phyloP scores from a whole-genome alignment of 2,797 vertebrate species.

The Botia almorhae region DNA sequence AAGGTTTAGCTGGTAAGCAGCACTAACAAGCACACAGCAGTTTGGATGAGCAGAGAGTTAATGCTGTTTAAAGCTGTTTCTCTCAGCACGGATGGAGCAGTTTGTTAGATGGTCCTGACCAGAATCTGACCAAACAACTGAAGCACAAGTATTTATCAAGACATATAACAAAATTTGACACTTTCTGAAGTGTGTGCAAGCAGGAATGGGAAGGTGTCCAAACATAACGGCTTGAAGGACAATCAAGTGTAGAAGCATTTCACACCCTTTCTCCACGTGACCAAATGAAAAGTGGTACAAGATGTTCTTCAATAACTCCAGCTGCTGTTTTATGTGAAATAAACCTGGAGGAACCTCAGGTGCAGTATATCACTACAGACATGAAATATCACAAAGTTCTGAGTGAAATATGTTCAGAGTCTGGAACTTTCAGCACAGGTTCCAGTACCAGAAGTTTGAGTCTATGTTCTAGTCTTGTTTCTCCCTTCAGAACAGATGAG shows the following conservation, averaged over 20 bases:
- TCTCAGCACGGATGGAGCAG: neutral
- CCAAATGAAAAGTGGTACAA: slow-evolving; percentile 14
- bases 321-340: neutral
- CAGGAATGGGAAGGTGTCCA: slow-evolving; percentile 65
- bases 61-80: neutral
- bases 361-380: neutral
- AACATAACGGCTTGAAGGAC: slow-evolving; percentile 66
- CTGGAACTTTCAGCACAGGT: slow-evolving; percentile 7
- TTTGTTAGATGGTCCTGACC: slow-evolving; percentile 21
- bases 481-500: slow-evolving; percentile 2
- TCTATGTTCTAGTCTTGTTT: slow-evolving; percentile 3
- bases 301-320: slow-evolving; percentile 75
- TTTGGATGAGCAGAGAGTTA: neutral
- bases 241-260: slow-evolving; percentile 30
- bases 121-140: slow-evolving; percentile 68
- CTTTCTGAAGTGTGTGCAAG: slow-evolving; percentile 62
- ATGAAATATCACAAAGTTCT: slow-evolving; percentile 7
- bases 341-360: neutral
- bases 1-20: neutral
- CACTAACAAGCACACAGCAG: neutral
- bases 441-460: slow-evolving; percentile 6
- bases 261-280: slow-evolving; percentile 16
- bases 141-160: slow-evolving; percentile 70
- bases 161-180: slow-evolving; percentile 61
- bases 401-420: slow-evolving; percentile 16